Evolutionary conservation across 2,888 invertebrate genomes (phyloP).

Genomic region (Macrosiphum euphorbiae): DNA sequence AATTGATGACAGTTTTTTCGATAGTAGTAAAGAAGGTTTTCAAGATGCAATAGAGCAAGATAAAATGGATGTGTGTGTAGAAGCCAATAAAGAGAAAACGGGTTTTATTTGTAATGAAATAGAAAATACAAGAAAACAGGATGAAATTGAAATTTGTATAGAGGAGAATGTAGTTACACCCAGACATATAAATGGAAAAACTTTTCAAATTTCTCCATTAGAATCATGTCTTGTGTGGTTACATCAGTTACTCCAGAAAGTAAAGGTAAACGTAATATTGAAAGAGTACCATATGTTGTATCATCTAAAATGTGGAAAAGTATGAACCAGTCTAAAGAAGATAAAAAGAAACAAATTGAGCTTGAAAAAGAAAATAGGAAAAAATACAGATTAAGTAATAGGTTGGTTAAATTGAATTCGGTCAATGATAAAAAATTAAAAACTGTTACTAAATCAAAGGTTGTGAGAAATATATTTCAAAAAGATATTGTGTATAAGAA

Average conservation of each 20-base stretch:
- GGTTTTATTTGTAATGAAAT: neutral
- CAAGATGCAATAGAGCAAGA: neutral
- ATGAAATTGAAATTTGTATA: constrained; percentile 11
- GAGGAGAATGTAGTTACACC: constrained; percentile 35
- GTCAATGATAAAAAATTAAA: constrained; percentile 23
- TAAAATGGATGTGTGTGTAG: constrained; percentile 26
- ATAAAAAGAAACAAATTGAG: constrained; percentile 27
- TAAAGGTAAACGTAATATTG: constrained; percentile 13
- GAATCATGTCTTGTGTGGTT: constrained; percentile 32
- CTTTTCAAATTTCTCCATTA: constrained; percentile 44
- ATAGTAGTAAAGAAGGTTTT: constrained; percentile 7
- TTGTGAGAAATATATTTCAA: constrained; percentile 30
- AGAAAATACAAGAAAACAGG: constrained; percentile 7
- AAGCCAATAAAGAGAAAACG: constrained; percentile 7
- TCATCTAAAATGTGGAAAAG: constrained; percentile 23
- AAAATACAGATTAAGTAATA: constrained; percentile 37
- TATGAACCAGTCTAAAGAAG: constrained; percentile 18
- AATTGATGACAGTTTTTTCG: constrained; percentile 20
- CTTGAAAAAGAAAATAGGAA: constrained; percentile 40
- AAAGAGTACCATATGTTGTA: constrained; percentile 43
- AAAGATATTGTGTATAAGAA: constrained; percentile 15
- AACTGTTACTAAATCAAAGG: constrained; percentile 19
- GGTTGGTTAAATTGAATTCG: neutral
- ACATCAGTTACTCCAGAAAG: constrained; percentile 40
- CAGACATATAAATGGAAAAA: constrained; percentile 12